Percentiles rank a stretch among this genome's conserved stretches.
These are phyloP conservation scores for Antennarius maculatus DNA, from an alignment of 2,797 vertebrate species.

Conservation along the genomic window DNA sequence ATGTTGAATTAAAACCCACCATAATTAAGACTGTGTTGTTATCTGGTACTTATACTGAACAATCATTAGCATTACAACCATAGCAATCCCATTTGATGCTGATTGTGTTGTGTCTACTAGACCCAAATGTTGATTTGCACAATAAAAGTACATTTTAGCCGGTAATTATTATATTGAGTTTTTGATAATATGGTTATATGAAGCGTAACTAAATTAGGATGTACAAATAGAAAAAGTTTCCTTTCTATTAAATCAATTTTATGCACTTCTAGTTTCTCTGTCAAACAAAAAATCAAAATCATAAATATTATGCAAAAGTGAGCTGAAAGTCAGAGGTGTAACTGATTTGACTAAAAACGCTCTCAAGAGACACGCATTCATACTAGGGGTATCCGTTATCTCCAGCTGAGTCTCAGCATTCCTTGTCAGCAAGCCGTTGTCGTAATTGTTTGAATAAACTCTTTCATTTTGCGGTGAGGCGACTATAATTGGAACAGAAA, in stretches of 20 bases:
- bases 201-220: conserved; percentile 8
- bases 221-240: not conserved
- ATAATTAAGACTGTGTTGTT: conserved; percentile 31
- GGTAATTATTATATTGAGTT: conserved; percentile 39
- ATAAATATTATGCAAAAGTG: conserved; percentile 29
- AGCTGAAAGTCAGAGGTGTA: conserved; percentile 30
- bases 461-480: conserved; percentile 9
- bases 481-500: conserved; percentile 51
- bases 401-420: conserved; percentile 26
- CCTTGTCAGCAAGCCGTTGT: conserved; percentile 46
- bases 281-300: conserved; percentile 14
- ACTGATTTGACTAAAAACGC: conserved; percentile 24
- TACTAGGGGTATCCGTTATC: conserved; percentile 30
- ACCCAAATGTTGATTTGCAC: conserved; percentile 39
- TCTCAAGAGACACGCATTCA: conserved; percentile 20
- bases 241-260: conserved; percentile 23
- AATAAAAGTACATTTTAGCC: conserved; percentile 24
- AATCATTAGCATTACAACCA: not conserved
- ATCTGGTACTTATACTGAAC: conserved; percentile 9
- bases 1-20: conserved; percentile 23
- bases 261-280: not conserved
- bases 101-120: conserved; percentile 21
- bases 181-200: not conserved
- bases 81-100: conserved; percentile 25
- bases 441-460: conserved; percentile 41